Base-by-base conservation (phyloP, 1,140 invertebrate species). In the Aphaenogaster ashmeadi region DNA sequence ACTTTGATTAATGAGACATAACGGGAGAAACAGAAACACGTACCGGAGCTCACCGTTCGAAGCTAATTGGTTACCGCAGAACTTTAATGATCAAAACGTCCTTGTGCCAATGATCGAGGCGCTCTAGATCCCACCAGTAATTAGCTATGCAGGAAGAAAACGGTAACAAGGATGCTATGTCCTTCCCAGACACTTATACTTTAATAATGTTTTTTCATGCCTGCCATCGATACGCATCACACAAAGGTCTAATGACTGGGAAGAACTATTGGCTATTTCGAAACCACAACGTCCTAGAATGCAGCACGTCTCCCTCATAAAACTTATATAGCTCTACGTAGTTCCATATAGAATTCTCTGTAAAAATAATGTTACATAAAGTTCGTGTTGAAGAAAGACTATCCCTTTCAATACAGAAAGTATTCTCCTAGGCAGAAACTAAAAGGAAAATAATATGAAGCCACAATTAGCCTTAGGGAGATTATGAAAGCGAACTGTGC, bases 91-190 rank as follows among this genome's bases (percentile, higher is more conserved):
- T 93, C 89, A 75, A 67, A 86, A 13, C 89, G 93, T 94, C 93
- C 94, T 94, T 94, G 93, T 80, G 52, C 86, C 83, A 69, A 92
- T 78, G 84, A 91, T 86, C 58, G 52, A 86, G 41, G n/a, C 50
- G 87, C 79, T 91, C 79, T 64, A 89, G 75, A 93, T 90, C 77
- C 27, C 80, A 80, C 66, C 78, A 85, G 71, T 86, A 27, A n/a
- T 41, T 75, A 69, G 11, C 36, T 33, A 74, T 74, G 64, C 92
- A 93, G 91, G 90, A 93, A 94, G 92, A 92, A 94, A 94, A 94
- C 44, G 86, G 92, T 94, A 93, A 93, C 93, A 93, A 94, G 94
- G 93, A 94, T 94, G 91, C 87, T 77, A 87, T 90, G 93, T 93
- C 94, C 93, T 94, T 94, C 92, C 66, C 60, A 47, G 47, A 52